Evolutionary conservation across 2,113 vertebrate genomes (phyloP).

Genomic region (Gopherus flavomarginatus): DNA sequence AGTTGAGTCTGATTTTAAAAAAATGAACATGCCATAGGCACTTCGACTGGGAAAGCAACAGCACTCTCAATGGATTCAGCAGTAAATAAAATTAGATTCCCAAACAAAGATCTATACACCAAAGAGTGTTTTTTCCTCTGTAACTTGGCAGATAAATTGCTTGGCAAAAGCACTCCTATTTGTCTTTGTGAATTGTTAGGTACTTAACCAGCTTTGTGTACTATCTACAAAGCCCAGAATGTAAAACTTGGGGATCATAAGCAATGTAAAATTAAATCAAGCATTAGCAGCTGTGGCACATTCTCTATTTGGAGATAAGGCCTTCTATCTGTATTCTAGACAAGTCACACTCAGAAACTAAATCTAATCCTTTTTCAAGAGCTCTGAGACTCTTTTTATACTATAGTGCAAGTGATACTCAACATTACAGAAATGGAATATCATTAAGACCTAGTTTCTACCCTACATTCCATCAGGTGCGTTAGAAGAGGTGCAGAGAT

Average conservation of each 20-base stretch:
- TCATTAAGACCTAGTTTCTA: not conserved
- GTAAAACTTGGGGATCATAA: not conserved
- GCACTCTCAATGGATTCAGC: not conserved
- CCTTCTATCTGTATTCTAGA: not conserved
- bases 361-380: not conserved
- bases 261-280: not conserved
- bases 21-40: not conserved
- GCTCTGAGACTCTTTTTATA: not conserved
- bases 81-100: not conserved
- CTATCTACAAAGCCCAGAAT: not conserved
- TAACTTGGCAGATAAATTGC: not conserved
- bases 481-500: not conserved
- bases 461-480: not conserved
- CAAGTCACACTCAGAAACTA: not conserved
- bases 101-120: not conserved
- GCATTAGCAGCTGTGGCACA: not conserved
- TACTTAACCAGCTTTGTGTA: not conserved
- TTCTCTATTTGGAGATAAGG: not conserved
- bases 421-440: not conserved
- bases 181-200: not conserved
- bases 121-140: not conserved
- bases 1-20: slow-evolving; percentile 6
- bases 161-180: not conserved
- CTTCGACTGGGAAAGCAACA: not conserved
- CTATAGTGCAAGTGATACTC: not conserved